These are phyloP conservation scores for Actinia equina DNA, from an alignment of 64 coral and sea anemone species.

Conservation along the genomic window DNA sequence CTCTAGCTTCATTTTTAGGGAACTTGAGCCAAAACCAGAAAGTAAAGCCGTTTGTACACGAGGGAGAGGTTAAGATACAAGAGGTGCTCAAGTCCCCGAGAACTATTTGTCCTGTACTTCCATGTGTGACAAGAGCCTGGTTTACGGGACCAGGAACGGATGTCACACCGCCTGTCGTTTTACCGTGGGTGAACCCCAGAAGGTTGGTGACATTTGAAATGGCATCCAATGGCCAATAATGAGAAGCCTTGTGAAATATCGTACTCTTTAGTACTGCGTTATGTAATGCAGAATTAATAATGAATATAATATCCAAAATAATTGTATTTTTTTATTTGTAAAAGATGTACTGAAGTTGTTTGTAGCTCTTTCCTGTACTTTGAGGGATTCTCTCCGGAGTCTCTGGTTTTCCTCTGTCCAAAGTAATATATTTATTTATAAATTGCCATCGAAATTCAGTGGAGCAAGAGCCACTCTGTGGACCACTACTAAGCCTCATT, in stretches of 20 bases:
- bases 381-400: no score
- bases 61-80: not conserved
- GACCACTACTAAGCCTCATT: no score
- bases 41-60: not conserved
- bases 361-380: no score
- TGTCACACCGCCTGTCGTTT: not conserved
- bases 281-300: not conserved
- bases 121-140: not conserved
- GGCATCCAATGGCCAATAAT: conserved; percentile 26
- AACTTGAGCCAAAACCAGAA: conserved; percentile 7
- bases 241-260: not conserved
- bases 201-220: not conserved
- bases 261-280: not conserved
- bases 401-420: no score
- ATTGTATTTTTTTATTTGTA: no score
- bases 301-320: not conserved
- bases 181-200: not conserved
- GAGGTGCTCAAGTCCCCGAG: not conserved
- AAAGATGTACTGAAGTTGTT: no score
- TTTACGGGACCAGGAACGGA: not conserved
- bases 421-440: no score
- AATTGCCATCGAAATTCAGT: no score
- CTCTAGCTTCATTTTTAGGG: not conserved
- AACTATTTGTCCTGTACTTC: conserved; percentile 1
- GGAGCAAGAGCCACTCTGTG: no score